Conservation (phyloP, 2,113 vertebrate species). For the Chaetodon trifascialis region DNA sequence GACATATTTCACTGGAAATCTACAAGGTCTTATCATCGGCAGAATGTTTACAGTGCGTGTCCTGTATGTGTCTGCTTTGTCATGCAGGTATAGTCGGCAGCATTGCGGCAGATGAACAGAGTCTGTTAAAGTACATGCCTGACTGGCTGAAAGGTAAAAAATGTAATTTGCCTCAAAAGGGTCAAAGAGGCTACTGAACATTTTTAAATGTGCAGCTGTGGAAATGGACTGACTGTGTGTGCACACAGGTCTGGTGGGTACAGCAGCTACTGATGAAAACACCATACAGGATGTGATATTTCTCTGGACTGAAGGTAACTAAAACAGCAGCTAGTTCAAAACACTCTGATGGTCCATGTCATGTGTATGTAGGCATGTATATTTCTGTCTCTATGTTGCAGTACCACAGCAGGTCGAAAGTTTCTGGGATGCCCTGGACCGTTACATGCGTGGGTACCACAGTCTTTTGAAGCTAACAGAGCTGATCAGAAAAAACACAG, state of each 20-base stretch:
- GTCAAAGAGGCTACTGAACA: neutral
- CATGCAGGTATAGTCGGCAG: slow-evolving; percentile 1
- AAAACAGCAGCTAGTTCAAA: neutral
- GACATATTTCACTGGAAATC: neutral
- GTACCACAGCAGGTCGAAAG: neutral
- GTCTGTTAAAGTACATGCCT: neutral
- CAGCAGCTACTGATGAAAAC: neutral
- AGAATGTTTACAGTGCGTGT: neutral
- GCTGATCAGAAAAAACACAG: neutral
- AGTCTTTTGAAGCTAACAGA: neutral
- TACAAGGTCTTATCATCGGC: neutral
- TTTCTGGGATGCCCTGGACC: neutral
- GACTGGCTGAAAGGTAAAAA: slow-evolving; percentile 6
- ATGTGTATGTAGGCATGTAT: neutral
- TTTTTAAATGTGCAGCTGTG: neutral
- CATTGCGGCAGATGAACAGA: neutral
- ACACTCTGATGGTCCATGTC: neutral
- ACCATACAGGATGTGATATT: neutral
- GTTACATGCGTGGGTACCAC: neutral
- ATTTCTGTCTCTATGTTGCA: neutral
- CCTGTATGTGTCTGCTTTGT: neutral
- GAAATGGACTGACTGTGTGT: neutral
- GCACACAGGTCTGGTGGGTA: neutral
- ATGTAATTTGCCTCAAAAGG: neutral
- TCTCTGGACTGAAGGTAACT: neutral